phyloP scores from a whole-genome alignment of 30 jellyfish, hydroid and myxozoan species.

The Sanderia malayensis region DNA sequence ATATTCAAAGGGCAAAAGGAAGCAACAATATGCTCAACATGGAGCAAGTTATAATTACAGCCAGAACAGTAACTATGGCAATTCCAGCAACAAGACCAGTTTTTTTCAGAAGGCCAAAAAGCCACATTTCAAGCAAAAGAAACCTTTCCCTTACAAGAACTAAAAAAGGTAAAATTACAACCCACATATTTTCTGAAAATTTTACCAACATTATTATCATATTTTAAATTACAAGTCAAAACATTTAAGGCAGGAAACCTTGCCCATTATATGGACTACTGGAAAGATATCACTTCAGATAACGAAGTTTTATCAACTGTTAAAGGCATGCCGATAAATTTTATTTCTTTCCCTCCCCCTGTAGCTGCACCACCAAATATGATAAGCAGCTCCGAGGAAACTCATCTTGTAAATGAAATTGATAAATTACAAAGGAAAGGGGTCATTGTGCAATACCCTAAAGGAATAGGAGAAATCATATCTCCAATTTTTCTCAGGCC shows the following conservation, averaged over 20 bases:
- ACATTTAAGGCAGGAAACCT: constrained; percentile 27
- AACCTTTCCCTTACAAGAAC: constrained; percentile 11
- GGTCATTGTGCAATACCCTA: constrained; percentile 15
- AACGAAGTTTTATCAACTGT: not conserved
- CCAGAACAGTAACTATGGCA: no score
- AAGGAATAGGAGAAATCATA: constrained; percentile 21
- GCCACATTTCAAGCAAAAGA: constrained; percentile 21
- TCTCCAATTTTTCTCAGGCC: constrained; percentile 41
- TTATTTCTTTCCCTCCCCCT: not conserved
- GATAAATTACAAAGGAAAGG: constrained; percentile 2
- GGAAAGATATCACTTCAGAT: constrained; percentile 28
- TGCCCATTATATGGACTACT: constrained; percentile 3
- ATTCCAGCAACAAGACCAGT: not conserved
- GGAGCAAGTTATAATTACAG: no score
- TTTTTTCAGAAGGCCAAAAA: constrained; percentile 48
- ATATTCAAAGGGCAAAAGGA: no score
- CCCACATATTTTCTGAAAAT: not conserved
- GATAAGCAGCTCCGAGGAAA: not conserved
- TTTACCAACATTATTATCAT: not conserved
- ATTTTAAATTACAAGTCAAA: constrained; percentile 10
- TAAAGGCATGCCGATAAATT: not conserved
- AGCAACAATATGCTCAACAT: no score
- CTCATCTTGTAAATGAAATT: not conserved
- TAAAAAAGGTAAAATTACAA: constrained; percentile 8
- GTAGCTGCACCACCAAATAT: not conserved